Conservation (phyloP, 2,113 vertebrate genomes). For the Brachyhypopomus occidentalis region DNA sequence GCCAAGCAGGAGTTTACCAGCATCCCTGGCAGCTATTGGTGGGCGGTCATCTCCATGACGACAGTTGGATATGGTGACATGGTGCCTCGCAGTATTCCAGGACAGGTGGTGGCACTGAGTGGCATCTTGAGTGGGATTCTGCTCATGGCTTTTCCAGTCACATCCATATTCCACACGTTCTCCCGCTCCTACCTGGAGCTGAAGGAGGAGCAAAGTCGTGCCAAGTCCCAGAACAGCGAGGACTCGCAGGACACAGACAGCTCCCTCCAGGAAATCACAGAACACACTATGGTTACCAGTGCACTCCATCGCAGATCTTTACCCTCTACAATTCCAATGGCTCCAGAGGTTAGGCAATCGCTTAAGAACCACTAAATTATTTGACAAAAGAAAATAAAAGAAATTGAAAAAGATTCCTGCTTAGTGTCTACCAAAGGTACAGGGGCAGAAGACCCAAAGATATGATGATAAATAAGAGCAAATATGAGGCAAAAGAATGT, state of each 20-base stretch:
- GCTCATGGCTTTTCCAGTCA: slow-evolving; percentile 95
- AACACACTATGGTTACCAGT: slow-evolving; percentile 46
- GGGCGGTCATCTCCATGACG: slow-evolving; percentile 98
- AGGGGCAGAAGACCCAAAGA: neutral
- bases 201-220: slow-evolving; percentile 86
- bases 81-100: slow-evolving; percentile 94
- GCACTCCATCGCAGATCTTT: slow-evolving; percentile 57
- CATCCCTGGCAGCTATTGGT: slow-evolving; percentile 94
- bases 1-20: slow-evolving; percentile 96
- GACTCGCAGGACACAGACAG: slow-evolving; percentile 76
- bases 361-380: too few relatives aligned
- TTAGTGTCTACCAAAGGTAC: neutral
- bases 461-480: slow-evolving; percentile 1
- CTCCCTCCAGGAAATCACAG: slow-evolving; percentile 53
- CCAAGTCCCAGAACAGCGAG: slow-evolving; percentile 69
- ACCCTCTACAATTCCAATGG: slow-evolving; percentile 55
- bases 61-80: slow-evolving; percentile 97
- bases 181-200: slow-evolving; percentile 94
- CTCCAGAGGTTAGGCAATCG: slow-evolving; percentile 49
- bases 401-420: slow-evolving; percentile 27
- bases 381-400: too few relatives aligned
- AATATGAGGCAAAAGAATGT: slow-evolving; percentile 6
- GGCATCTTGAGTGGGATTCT: slow-evolving; percentile 96
- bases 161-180: slow-evolving; percentile 97
- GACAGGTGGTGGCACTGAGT: slow-evolving; percentile 94